phyloP scores from a whole-genome alignment of 30 jellyfish, hydroid and myxozoan species.

The Aurelia sp. region DNA sequence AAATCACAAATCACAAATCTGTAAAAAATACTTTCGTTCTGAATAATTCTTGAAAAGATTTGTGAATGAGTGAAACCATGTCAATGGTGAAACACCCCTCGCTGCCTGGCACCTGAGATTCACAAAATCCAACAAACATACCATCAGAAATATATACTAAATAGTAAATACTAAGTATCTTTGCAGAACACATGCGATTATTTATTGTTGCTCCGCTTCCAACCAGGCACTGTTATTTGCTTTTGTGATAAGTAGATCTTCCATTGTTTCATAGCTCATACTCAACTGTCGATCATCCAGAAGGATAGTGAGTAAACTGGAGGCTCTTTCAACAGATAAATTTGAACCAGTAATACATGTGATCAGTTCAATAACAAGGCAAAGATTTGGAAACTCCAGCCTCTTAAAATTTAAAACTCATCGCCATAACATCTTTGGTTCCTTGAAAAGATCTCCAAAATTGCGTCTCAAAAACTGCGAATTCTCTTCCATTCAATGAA shows the following conservation, averaged over 20 bases:
- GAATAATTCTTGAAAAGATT: no score
- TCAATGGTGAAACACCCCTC: no score
- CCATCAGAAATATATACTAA: no score
- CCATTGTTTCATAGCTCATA: constrained; percentile 37
- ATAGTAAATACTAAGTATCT: constrained; percentile 5
- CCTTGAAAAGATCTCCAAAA: constrained; percentile 13
- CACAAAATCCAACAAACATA: no score
- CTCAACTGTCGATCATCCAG: constrained; percentile 41
- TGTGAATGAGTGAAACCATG: no score
- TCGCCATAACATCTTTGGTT: constrained; percentile 52
- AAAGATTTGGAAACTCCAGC: constrained; percentile 48
- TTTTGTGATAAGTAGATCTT: constrained; percentile 1
- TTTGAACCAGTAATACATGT: constrained; percentile 49
- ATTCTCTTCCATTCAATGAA: constrained; percentile 49
- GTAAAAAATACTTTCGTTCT: no score
- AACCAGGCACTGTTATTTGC: constrained; percentile 51
- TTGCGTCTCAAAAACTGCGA: constrained; percentile 24
- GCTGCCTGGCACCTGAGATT: no score
- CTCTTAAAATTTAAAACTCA: constrained; percentile 8
- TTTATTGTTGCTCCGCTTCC: constrained; percentile 21
- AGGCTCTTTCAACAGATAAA: constrained; percentile 48
- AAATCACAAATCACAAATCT: no score
- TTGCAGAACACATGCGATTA: constrained; percentile 15
- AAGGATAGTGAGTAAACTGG: constrained; percentile 48
- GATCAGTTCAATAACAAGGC: constrained; percentile 22